Evolutionary conservation across 2,888 invertebrate species (phyloP), one percentile per base, ranked within the genome.

Genomic region (Liopterus haemorrhoidalis): DNA sequence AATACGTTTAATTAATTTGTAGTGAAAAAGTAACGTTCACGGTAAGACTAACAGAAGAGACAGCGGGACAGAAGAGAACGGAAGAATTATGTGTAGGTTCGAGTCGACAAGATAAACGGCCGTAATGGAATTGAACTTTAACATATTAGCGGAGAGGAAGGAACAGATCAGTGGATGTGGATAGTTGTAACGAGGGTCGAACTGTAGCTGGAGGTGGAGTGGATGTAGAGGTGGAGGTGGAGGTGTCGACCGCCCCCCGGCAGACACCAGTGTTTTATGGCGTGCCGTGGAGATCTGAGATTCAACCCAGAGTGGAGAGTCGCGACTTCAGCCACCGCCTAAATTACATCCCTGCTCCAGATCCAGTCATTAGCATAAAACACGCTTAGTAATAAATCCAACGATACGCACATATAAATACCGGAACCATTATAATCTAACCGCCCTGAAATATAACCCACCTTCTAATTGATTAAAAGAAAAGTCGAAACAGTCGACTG

Each of bases 311-410:
- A 56, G 57, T 52, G 57, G 39, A 45, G 45, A 44, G 12, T n/a
- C 2, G 9, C 32, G 6, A 16, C 9, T 8, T 9, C 25, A 18
- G 12, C 32, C 24, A 33, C 53, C 44, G 43, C 48, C 49, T 58
- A 57, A 60, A 55, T 61, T 61, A 63, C 61, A 55, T 59, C 59
- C 59, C 56, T 57, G 57, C 58, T 57, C 57, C 55, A 36, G 28
- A 61, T 60, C 59, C 59, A 57, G 48, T 55, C 57, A 59, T 59
- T 59, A 58, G 57, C 59, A 59, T 59, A 59, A 59, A 59, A 59
- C 58, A 59, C 28, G 41, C 48, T 37, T 41, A 46, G 42, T 44
- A 36, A 41, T 49, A 45, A 45, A 45, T 63, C 62, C 42, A 20
- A 12, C 9, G 16, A 33, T 16, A 33, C 9, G 19, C 12, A 25